phyloP scores from a whole-genome alignment of 2,888 invertebrate species.

The Tiphia femorata region DNA sequence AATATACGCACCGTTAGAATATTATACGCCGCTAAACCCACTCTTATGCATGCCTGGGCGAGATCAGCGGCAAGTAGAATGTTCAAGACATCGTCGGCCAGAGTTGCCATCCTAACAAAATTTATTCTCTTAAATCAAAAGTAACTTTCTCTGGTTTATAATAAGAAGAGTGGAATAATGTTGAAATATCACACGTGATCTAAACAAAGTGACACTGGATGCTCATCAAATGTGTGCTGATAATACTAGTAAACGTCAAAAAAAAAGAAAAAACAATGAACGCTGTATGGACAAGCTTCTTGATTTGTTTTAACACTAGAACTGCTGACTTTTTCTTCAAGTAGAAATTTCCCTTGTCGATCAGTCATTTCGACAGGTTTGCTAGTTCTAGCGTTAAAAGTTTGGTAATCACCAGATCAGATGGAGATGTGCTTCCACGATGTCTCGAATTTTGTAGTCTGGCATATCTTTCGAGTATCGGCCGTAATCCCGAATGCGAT shows the following conservation, averaged over 20 bases:
- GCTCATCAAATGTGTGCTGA: too few relatives aligned
- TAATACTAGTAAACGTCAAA: neutral
- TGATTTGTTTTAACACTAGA: too few relatives aligned
- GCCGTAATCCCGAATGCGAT: conserved; percentile 7
- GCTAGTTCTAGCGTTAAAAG: too few relatives aligned
- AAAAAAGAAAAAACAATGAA: neutral
- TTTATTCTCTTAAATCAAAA: too few relatives aligned
- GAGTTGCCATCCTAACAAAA: conserved; percentile 1
- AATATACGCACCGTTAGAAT: neutral
- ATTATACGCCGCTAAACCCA: conserved; percentile 7
- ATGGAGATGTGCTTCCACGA: conserved; percentile 3
- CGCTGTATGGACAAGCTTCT: neutral
- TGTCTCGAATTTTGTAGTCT: neutral
- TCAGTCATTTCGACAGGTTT: too few relatives aligned
- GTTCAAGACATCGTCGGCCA: conserved; percentile 3
- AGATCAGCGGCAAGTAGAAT: conserved; percentile 9
- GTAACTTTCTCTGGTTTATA: too few relatives aligned
- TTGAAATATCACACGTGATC: too few relatives aligned
- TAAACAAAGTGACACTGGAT: too few relatives aligned
- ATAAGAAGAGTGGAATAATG: too few relatives aligned
- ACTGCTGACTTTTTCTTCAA: too few relatives aligned
- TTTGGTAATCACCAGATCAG: conserved; percentile 5
- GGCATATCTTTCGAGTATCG: neutral
- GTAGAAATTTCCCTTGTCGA: too few relatives aligned
- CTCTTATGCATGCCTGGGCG: conserved; percentile 3